These are phyloP conservation scores for Lepidocyrtinus sp. DNA, from an alignment of 2,888 invertebrate genomes.

Conservation along the genomic window DNA sequence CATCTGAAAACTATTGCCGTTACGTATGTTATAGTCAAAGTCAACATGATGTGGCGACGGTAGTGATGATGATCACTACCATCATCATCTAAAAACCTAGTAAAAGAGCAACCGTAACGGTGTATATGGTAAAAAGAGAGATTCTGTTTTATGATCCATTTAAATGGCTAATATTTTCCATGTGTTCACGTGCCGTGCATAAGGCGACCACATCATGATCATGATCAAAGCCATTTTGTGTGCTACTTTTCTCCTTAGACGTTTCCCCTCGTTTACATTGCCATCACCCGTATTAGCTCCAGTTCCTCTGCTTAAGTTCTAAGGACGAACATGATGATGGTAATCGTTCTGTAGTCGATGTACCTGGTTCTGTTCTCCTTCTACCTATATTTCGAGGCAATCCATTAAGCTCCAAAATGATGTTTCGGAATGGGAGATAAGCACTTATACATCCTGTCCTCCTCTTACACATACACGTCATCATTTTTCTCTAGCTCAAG, in stretches of 20 bases:
- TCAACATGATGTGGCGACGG: constrained; percentile 9
- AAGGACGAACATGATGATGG: background rate
- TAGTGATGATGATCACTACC: constrained; percentile 7
- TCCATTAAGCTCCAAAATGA: constrained; percentile 11
- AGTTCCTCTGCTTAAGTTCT: background rate
- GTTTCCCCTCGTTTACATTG: background rate
- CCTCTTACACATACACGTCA: constrained; percentile 6
- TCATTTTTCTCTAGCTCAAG: constrained; percentile 6
- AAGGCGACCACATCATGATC: constrained; percentile 18
- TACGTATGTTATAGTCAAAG: background rate
- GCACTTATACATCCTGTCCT: constrained; percentile 16
- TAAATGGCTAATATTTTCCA: constrained; percentile 21
- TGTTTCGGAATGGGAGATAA: constrained; percentile 18
- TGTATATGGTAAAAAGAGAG: constrained; percentile 12
- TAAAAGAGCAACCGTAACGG: background rate
- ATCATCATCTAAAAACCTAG: constrained; percentile 22
- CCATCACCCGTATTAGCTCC: constrained; percentile 20
- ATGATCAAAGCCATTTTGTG: constrained; percentile 12
- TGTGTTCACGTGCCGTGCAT: constrained; percentile 26
- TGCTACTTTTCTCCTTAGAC: constrained; percentile 19
- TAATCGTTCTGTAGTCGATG: background rate
- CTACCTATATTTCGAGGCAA: background rate
- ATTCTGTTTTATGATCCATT: constrained; percentile 18
- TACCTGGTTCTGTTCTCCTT: constrained; percentile 2
- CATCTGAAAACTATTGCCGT: constrained; percentile 11